Evolutionary conservation across 2,797 vertebrate species (phyloP), one percentile per base, ranked within the genome.

Genomic region (Enteromius radiatus): DNA sequence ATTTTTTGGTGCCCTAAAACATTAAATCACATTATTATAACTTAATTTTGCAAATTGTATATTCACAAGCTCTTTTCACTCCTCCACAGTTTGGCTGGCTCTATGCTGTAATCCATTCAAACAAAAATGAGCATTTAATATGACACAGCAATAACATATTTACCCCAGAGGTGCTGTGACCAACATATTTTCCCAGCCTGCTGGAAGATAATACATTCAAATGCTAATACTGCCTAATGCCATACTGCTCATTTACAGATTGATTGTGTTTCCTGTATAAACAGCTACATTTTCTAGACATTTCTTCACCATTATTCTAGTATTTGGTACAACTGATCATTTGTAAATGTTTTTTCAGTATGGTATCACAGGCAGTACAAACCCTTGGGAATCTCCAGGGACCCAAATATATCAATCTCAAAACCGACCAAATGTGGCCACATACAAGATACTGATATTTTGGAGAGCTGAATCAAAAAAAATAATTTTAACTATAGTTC

Each of bases 51-150:
- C 76, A 69, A 73, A 77, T 47, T 59, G n/a, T 45, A 78, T 56
- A 64, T 71, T 69, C 54, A 65, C 10, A 75, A 41, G 70, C 71
- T 65, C 49, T 78, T n/a, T 54, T 31, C 14, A 69, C 23, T 36
- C 54, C 68, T 78, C 9, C 33, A 11, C 45, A 28, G 41, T 12
- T 68, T 43, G 73, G 49, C 49, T n/a, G 26, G 31, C 59, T 67
- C 49, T 2, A 31, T 21, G 0, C 61, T 33, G 59, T 45, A 75
- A 52, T 52, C 19, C 54, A 64, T 54, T 68, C 52, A 63, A 77
- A 85, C 80, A 61, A 76, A 80, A 76, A 83, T 68, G 26, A 80
- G 73, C 77, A 83, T 80, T 83, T 82, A 85, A 80, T 82, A 80
- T 52, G 76, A 84, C 83, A 84, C 54, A 33, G 76, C 56, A 84